Evolutionary conservation across 2,888 invertebrate genomes (phyloP), one percentile per base, ranked within the genome.

Genomic region (Acholoe squamosa): DNA sequence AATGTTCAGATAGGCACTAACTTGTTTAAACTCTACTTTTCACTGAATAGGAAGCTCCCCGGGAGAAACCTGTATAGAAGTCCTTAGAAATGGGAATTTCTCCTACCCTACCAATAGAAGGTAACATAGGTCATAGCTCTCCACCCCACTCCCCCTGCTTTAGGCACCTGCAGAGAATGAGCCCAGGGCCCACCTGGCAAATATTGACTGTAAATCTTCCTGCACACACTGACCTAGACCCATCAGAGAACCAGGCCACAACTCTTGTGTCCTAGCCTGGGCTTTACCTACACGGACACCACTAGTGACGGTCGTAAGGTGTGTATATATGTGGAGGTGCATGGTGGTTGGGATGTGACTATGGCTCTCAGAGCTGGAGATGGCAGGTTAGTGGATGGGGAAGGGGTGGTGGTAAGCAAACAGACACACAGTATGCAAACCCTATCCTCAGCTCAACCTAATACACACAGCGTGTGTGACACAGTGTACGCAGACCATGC

Each of bases 381-480:
- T 61, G 61, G n/a, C n/a, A n/a, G n/a, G n/a, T n/a, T n/a, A n/a
- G n/a, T n/a, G n/a, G n/a, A n/a, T n/a, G 22, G 22, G 61, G 61
- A 61, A 19, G n/a, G 61, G 61, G 43, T 7, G 43, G 43, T n/a
- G 43, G 43, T 43, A 10, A 61, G 61, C 76, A 76, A 25, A 76
- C 76, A 61, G n/a, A 61, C 61, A 76, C 76, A 28, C 76, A 76
- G n/a, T 31, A 76, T n/a, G 76, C 76, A n/a, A 76, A 25, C 76
- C 76, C 76, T 25, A 76, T 76, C 76, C 25, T 25, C 5, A 19
- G 31, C 76, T 61, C 61, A 61, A 61, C 61, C 61, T 19, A 61
- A 61, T 61, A 61, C 61, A 61, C 61, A 61, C 61, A 61, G 22
- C 1, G 3, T 43, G 43, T 43, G 43, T n/a, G n/a, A 19, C n/a